Conservation (phyloP, 1,140 invertebrate species). For the Dysdera silvatica region DNA sequence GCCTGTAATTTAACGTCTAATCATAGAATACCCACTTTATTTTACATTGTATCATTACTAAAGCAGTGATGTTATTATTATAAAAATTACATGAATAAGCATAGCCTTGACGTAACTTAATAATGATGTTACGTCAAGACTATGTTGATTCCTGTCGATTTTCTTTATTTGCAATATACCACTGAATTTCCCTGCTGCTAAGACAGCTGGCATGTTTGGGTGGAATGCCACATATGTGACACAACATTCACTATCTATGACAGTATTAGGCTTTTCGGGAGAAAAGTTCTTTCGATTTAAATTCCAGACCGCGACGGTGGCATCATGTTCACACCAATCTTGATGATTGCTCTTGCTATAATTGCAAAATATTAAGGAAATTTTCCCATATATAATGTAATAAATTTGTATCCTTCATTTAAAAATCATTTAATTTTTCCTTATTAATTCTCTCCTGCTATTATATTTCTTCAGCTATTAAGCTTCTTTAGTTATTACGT, state of each 20-base stretch:
- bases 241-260: constrained; percentile 29
- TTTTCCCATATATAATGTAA: neutral
- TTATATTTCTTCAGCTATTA: too few relatives aligned
- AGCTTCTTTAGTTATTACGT: too few relatives aligned
- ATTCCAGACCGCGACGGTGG: constrained; percentile 25
- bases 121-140: too few relatives aligned
- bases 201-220: constrained; percentile 23
- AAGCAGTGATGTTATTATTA: too few relatives aligned
- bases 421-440: too few relatives aligned
- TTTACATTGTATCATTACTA: too few relatives aligned
- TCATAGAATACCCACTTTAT: neutral
- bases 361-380: constrained; percentile 8
- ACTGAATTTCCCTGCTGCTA: constrained; percentile 29
- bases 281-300: constrained; percentile 24
- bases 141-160: too few relatives aligned
- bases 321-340: constrained; percentile 30
- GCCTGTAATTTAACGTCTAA: constrained; percentile 1
- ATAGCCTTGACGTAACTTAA: too few relatives aligned
- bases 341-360: constrained; percentile 9
- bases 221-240: constrained; percentile 25
- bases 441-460: too few relatives aligned
- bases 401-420: too few relatives aligned
- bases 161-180: too few relatives aligned
- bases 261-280: constrained; percentile 19
- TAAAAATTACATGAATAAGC: too few relatives aligned